Conservation (phyloP, 2,797 vertebrate species). For the Amblyraja radiata region DNA sequence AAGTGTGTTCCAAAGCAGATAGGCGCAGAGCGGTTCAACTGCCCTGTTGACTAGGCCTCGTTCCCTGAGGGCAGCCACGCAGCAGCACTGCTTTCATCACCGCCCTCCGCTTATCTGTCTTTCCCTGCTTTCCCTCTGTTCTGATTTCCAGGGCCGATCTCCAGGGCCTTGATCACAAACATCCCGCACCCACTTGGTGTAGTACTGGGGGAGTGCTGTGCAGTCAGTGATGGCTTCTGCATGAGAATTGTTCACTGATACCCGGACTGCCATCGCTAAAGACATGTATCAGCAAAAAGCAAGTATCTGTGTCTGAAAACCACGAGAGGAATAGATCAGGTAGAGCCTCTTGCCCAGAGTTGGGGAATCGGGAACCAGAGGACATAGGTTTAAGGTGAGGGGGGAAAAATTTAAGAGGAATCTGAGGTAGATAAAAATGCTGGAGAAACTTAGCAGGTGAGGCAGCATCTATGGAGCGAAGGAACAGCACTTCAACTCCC, state of each 20-base stretch:
- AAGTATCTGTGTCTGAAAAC: no score
- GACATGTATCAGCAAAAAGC: no score
- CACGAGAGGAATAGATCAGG: no score
- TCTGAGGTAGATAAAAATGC: no score
- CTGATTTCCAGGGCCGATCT: neutral
- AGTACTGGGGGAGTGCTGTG: neutral
- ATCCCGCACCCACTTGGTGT: neutral
- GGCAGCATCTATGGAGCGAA: no score
- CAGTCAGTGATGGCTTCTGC: neutral
- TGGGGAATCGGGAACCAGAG: no score
- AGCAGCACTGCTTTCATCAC: neutral
- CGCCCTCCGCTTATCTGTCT: neutral
- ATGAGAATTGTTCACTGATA: neutral
- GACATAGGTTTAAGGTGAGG: no score
- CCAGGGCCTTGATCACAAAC: neutral
- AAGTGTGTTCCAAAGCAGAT: slow-evolving; percentile 16
- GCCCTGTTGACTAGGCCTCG: neutral
- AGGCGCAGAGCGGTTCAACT: neutral
- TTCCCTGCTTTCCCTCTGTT: neutral
- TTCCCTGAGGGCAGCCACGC: neutral
- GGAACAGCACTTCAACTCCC: no score
- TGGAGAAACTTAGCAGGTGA: no score
- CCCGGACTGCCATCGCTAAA: neutral
- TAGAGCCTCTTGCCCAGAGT: no score
- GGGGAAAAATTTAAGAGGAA: no score